Evolutionary conservation across 2,113 vertebrate genomes (phyloP).

Genomic region (Gracilinanus agilis): DNA sequence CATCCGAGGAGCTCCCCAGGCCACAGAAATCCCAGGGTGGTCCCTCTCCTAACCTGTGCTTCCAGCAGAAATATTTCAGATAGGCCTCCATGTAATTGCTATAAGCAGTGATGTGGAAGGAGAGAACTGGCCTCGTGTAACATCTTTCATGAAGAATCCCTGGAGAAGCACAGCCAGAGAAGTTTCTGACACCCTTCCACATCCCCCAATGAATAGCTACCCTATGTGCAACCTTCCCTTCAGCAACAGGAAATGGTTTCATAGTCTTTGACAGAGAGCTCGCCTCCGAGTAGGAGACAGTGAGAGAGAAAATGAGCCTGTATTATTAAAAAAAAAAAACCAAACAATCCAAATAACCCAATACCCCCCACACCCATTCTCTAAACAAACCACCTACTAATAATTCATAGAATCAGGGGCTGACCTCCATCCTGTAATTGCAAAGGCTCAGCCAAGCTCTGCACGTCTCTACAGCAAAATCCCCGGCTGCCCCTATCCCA

Average conservation of each 20-base stretch:
- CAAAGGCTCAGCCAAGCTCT: background rate
- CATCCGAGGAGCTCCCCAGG: background rate
- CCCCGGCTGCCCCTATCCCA: too few species aligned
- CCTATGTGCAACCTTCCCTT: background rate
- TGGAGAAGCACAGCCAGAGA: background rate
- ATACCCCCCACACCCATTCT: background rate
- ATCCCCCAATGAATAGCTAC: background rate
- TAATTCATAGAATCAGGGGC: background rate
- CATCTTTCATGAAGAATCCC: background rate
- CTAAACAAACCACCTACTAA: background rate
- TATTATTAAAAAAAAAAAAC: background rate
- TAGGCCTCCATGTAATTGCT: background rate
- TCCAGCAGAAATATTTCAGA: background rate
- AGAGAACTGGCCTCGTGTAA: background rate
- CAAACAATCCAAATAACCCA: too few species aligned
- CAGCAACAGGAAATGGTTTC: background rate
- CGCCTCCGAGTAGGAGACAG: background rate
- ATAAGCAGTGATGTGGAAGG: background rate
- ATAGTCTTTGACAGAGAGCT: background rate
- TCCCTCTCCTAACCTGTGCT: background rate
- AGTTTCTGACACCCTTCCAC: background rate
- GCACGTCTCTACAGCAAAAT: background rate
- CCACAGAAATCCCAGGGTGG: background rate
- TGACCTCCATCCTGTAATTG: background rate
- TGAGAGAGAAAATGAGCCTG: background rate